Conservation (phyloP, 2,797 vertebrate genomes). For the Siniperca obscura region DNA sequence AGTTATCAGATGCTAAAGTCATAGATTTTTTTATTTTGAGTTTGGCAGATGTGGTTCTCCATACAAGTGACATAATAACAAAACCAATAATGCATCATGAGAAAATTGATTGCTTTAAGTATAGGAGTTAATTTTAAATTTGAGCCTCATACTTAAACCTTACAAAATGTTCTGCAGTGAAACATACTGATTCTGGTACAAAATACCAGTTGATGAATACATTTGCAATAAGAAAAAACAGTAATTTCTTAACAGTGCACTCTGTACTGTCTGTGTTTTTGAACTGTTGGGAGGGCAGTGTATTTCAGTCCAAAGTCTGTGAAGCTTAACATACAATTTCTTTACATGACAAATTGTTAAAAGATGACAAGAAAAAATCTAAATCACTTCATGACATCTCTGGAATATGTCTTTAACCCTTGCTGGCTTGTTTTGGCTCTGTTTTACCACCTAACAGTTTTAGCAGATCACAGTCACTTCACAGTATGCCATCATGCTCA, state of each 20-base stretch:
- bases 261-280: slow-evolving; percentile 14
- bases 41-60: slow-evolving; percentile 26
- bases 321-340: background rate
- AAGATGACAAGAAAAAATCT: slow-evolving; percentile 34
- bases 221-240: slow-evolving; percentile 14
- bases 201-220: slow-evolving; percentile 26
- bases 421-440: slow-evolving; percentile 39
- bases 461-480: slow-evolving; percentile 52
- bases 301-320: slow-evolving; percentile 20
- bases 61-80: slow-evolving; percentile 15
- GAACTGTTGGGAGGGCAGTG: background rate
- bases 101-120: background rate
- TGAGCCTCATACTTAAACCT: background rate
- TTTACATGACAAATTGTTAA: slow-evolving; percentile 26
- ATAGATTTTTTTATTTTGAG: background rate
- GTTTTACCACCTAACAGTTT: slow-evolving; percentile 30
- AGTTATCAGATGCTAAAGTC: slow-evolving; percentile 11
- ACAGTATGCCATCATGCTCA: slow-evolving; percentile 81
- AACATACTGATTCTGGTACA: slow-evolving; percentile 4
- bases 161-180: slow-evolving; percentile 19
- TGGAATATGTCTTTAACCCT: slow-evolving; percentile 21
- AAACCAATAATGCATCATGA: background rate
- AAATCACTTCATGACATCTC: slow-evolving; percentile 31
- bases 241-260: background rate
- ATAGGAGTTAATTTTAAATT: background rate